A percentile compares a stretch with the other conserved stretches of the same genome.
These are phyloP conservation scores for Beris morrisii DNA, from an alignment of 2,888 invertebrate species.

Conservation along the genomic window DNA sequence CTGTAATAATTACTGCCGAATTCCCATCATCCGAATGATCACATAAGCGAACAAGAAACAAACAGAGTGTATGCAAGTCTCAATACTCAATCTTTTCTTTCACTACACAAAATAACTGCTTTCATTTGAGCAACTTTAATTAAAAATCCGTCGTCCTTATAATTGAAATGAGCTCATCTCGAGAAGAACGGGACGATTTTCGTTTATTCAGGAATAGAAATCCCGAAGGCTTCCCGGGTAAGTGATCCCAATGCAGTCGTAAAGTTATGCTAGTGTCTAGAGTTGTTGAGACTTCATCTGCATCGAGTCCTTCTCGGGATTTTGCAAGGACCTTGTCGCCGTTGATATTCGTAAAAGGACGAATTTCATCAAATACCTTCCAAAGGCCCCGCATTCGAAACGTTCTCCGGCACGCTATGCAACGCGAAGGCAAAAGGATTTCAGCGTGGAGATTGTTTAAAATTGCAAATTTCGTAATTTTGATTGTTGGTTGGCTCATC, in stretches of 20 bases:
- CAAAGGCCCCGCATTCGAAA: constrained; percentile 2
- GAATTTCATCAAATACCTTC: constrained; percentile 19
- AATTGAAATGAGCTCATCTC: constrained; percentile 30
- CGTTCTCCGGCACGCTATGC: neutral
- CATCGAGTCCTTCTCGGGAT: constrained; percentile 4
- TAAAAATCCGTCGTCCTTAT: constrained; percentile 32
- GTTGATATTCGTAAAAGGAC: constrained; percentile 20
- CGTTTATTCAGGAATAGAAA: neutral
- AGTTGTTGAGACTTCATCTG: constrained; percentile 7
- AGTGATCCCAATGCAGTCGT: constrained; percentile 24
- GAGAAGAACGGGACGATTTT: constrained; percentile 5
- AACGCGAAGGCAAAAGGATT: constrained; percentile 10
- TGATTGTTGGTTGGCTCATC: constrained; percentile 34
- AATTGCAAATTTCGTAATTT: constrained; percentile 38
- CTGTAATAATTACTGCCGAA: constrained; percentile 10
- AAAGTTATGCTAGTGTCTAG: constrained; percentile 14
- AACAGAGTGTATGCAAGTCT: constrained; percentile 14
- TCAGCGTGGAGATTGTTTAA: constrained; percentile 30
- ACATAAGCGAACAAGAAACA: constrained; percentile 2
- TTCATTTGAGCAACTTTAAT: constrained; percentile 32
- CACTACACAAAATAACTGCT: constrained; percentile 23
- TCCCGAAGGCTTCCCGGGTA: constrained; percentile 17
- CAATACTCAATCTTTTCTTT: constrained; percentile 24
- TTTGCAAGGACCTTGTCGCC: constrained; percentile 22
- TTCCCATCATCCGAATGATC: constrained; percentile 5